Conservation (phyloP, 2,113 vertebrate species). For the Alligator mississippiensis region DNA sequence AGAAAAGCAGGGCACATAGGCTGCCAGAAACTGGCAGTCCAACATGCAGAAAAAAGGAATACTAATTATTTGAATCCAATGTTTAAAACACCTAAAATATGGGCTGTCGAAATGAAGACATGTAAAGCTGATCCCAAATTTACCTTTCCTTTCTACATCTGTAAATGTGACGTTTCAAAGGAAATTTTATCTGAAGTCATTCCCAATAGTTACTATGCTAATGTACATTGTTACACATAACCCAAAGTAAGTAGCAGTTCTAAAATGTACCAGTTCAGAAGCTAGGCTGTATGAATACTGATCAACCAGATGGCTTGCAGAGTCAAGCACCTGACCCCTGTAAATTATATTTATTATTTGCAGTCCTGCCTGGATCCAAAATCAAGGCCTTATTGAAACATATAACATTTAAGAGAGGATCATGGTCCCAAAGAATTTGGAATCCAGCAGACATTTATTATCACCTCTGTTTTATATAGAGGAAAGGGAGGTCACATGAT, state of each 20-base stretch:
- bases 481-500: background rate
- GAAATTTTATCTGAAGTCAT: background rate
- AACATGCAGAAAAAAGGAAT: background rate
- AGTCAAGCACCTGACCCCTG: background rate
- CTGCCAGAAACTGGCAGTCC: background rate
- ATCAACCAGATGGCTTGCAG: background rate
- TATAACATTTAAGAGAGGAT: background rate
- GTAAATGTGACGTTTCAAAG: background rate
- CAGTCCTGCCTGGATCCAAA: fast-evolving
- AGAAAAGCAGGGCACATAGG: background rate
- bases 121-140: background rate
- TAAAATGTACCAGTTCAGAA: background rate
- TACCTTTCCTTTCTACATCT: background rate
- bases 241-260: background rate
- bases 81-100: conserved; percentile 21
- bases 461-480: fast-evolving
- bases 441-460: background rate
- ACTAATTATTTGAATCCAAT: background rate
- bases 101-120: background rate
- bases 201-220: background rate
- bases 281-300: background rate
- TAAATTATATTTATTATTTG: background rate
- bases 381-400: background rate
- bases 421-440: background rate
- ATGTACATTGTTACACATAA: background rate